These are phyloP conservation scores for Panopea generosa DNA, from an alignment of 2,888 invertebrate species.

Conservation along the genomic window DNA sequence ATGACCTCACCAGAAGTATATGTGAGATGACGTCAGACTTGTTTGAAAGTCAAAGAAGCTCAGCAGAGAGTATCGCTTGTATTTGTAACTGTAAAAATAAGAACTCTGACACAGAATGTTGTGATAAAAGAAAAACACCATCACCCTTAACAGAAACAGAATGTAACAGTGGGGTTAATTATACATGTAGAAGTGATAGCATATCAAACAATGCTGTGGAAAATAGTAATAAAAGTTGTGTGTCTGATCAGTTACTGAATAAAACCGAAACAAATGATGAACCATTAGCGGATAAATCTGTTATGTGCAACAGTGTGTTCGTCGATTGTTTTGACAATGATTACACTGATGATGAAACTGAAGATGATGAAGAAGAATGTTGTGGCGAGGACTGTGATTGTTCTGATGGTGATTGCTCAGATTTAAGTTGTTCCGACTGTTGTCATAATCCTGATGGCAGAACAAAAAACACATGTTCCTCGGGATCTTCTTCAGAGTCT, in stretches of 20 bases:
- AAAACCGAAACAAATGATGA: background rate
- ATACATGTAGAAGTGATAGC: too few relatives aligned
- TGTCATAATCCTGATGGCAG: conserved; percentile 15
- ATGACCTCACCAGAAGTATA: conserved; percentile 52
- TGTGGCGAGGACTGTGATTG: conserved; percentile 21
- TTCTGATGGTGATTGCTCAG: conserved; percentile 24
- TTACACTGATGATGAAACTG: conserved; percentile 5
- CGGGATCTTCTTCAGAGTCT: conserved; percentile 10
- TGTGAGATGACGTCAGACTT: conserved; percentile 56
- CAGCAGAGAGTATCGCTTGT: conserved; percentile 58
- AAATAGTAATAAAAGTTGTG: too few relatives aligned
- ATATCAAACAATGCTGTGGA: too few relatives aligned
- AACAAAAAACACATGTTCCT: background rate
- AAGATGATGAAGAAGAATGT: conserved; percentile 14
- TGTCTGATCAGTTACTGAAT: too few relatives aligned
- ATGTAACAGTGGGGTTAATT: too few relatives aligned
- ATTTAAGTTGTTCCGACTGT: conserved; percentile 41
- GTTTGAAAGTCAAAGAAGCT: conserved; percentile 34
- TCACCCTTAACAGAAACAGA: conserved; percentile 11
- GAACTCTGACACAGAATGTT: conserved; percentile 31
- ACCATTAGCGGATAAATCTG: background rate
- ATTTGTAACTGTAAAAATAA: conserved; percentile 62
- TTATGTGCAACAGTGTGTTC: background rate
- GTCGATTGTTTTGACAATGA: background rate
- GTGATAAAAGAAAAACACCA: conserved; percentile 50